phyloP scores from a whole-genome alignment of 1,140 invertebrate species.

The Melanaphis sacchari region DNA sequence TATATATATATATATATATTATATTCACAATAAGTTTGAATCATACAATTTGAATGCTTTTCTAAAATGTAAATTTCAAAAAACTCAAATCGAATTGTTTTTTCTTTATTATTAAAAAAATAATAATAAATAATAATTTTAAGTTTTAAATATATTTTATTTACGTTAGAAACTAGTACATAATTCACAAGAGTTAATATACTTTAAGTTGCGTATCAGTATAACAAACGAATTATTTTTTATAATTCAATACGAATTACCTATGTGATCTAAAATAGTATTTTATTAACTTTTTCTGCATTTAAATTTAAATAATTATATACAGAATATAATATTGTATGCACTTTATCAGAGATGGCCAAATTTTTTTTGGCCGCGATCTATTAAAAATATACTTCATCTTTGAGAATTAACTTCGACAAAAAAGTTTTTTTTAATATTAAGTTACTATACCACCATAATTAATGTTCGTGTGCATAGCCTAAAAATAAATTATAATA shows the following conservation, averaged over 20 bases:
- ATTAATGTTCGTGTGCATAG: too few relatives aligned
- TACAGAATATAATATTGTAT: neutral
- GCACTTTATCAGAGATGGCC: too few relatives aligned
- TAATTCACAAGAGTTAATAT: neutral
- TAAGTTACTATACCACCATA: too few relatives aligned
- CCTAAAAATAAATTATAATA: too few relatives aligned
- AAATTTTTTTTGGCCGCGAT: too few relatives aligned
- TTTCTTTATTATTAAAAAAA: neutral
- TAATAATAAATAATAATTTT: too few relatives aligned
- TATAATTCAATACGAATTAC: neutral
- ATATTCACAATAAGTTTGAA: neutral
- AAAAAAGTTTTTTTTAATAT: too few relatives aligned
- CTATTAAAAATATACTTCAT: too few relatives aligned
- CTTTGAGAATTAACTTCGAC: too few relatives aligned
- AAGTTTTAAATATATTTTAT: neutral
- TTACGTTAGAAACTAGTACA: neutral
- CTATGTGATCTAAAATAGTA: neutral
- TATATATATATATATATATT: too few relatives aligned
- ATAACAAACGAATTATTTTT: neutral
- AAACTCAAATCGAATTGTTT: neutral
- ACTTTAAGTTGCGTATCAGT: neutral
- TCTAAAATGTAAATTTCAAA: neutral
- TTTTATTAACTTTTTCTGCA: neutral
- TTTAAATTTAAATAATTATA: neutral
- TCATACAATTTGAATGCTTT: neutral